A percentile compares a stretch with the other conserved stretches of the same genome.
Evolutionary conservation across 1,140 invertebrate genomes (phyloP).

Genomic region (Eumeta japonica): DNA sequence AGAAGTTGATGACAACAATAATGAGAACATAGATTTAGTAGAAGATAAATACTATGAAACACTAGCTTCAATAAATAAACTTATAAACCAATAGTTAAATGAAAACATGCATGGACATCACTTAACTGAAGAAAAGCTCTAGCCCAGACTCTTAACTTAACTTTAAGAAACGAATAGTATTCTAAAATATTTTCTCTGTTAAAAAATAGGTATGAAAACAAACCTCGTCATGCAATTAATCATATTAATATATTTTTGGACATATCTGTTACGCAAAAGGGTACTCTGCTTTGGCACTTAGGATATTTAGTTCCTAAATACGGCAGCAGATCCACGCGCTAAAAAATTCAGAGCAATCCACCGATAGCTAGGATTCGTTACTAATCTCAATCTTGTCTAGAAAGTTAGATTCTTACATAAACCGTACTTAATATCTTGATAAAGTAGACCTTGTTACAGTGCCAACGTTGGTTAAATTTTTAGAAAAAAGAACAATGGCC

Average conservation of each 20-base stretch:
- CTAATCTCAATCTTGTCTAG: too few species aligned
- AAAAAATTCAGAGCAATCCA: constrained; percentile 16
- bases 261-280: constrained; percentile 8
- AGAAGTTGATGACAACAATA: too few species aligned
- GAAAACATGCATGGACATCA: too few species aligned
- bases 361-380: constrained; percentile 16
- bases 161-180: constrained; percentile 9
- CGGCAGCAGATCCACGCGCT: constrained; percentile 17
- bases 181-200: constrained; percentile 7
- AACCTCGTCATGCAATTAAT: constrained; percentile 2
- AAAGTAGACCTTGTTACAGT: constrained; percentile 7
- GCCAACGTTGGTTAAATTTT: constrained; percentile 12
- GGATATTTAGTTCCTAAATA: constrained; percentile 11
- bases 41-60: too few species aligned
- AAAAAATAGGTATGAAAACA: constrained; percentile 13
- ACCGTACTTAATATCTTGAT: constrained; percentile 13
- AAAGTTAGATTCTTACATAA: constrained; percentile 12
- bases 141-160: constrained; percentile 8
- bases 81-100: too few species aligned
- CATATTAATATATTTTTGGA: constrained; percentile 10
- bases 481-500: constrained; percentile 14
- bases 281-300: constrained; percentile 13
- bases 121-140: too few species aligned
- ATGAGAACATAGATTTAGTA: too few species aligned
- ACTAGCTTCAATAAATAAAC: too few species aligned